These are phyloP conservation scores for Nasua narica DNA, from an alignment of 2,797 vertebrate genomes.

Conservation along the genomic window DNA sequence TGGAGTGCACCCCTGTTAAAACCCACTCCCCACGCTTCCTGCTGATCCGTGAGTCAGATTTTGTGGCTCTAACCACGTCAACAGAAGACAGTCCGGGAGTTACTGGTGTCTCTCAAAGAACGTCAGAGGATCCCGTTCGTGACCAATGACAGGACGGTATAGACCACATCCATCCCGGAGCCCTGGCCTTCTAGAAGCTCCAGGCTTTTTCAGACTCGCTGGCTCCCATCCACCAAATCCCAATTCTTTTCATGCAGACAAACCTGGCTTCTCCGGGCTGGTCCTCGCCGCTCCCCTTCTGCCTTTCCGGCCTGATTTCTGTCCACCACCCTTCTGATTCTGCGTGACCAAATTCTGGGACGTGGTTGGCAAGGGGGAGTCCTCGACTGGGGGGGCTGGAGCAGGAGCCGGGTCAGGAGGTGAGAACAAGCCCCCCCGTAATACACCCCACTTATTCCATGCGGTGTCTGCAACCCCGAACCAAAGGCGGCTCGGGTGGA, in stretches of 20 bases:
- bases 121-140: too few relatives aligned
- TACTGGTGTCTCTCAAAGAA: background rate
- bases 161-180: accelerated
- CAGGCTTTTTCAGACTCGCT: background rate
- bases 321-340: background rate
- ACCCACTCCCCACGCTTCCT: background rate
- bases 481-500: background rate
- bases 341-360: background rate
- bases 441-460: too few relatives aligned
- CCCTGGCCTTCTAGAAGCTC: background rate
- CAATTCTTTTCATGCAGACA: background rate
- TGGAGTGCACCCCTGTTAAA: background rate
- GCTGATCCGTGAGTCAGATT: background rate
- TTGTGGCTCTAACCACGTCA: background rate
- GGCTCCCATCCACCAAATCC: background rate
- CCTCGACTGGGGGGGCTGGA: accelerated
- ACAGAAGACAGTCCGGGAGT: background rate
- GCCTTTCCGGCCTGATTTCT: background rate
- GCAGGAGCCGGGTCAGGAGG: background rate
- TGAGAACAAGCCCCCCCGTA: accelerated
- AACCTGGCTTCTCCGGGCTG: background rate
- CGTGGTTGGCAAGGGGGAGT: background rate
- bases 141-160: accelerated
- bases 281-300: background rate
- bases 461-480: too few relatives aligned